These are phyloP conservation scores for Montifringilla adamsi DNA, from an alignment of 2,113 vertebrate genomes.

Conservation along the genomic window DNA sequence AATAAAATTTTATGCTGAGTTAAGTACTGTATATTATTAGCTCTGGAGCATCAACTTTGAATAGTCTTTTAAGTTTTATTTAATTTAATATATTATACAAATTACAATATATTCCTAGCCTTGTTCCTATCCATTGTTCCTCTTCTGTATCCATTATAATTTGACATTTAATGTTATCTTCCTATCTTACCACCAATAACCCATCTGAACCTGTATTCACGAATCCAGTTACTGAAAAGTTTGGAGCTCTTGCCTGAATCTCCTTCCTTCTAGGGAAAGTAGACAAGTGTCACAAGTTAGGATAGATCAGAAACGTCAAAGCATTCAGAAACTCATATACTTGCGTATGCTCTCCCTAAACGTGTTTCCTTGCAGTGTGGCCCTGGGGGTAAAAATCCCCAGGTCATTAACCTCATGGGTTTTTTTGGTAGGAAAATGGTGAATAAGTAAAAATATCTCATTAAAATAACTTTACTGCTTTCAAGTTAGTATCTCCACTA, in stretches of 20 bases:
- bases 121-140: slow-evolving; percentile 31
- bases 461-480: neutral
- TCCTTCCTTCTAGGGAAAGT: neutral
- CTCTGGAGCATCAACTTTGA: slow-evolving; percentile 31
- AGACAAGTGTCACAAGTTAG: slow-evolving; percentile 35
- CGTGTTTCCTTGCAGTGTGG: neutral
- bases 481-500: neutral
- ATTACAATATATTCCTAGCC: slow-evolving; percentile 30
- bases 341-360: neutral
- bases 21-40: slow-evolving; percentile 32
- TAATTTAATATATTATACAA: slow-evolving; percentile 15
- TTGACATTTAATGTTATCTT: slow-evolving; percentile 65
- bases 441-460: neutral
- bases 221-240: slow-evolving; percentile 54
- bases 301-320: slow-evolving; percentile 36
- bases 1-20: neutral
- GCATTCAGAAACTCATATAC: slow-evolving; percentile 15
- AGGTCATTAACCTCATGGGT: neutral
- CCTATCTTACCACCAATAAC: slow-evolving; percentile 47
- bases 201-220: slow-evolving; percentile 34
- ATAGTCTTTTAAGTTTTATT: slow-evolving; percentile 1
- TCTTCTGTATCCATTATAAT: slow-evolving; percentile 45
- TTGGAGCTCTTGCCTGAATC: slow-evolving; percentile 19
- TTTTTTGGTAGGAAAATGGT: neutral
- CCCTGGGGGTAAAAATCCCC: neutral